Conservation (phyloP, 2,113 vertebrate genomes). For the Apus apus region DNA sequence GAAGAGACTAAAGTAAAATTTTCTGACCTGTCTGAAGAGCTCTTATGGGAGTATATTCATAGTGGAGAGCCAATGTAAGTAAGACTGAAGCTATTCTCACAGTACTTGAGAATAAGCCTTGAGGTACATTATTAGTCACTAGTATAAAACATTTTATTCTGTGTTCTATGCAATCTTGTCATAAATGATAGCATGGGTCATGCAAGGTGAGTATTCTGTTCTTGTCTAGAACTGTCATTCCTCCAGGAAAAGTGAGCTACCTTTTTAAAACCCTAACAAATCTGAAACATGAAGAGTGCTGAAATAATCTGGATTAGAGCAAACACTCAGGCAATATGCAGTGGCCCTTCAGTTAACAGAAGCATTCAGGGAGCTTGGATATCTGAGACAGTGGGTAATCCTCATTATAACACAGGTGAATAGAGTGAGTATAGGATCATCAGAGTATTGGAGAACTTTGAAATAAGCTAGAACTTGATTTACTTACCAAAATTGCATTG, state of each 20-base stretch:
- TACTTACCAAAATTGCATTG: background rate
- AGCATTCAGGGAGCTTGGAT: background rate
- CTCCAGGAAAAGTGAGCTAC: background rate
- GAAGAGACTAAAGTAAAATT: constrained; percentile 96
- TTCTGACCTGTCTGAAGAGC: constrained; percentile 90
- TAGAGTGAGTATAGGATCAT: background rate
- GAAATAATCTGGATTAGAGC: background rate
- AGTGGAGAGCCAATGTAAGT: constrained; percentile 97
- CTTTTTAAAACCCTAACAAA: background rate
- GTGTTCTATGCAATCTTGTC: background rate
- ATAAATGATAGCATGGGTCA: background rate
- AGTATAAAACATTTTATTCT: background rate
- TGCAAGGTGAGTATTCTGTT: background rate
- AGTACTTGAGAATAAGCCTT: background rate
- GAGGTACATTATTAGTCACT: background rate
- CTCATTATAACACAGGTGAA: background rate
- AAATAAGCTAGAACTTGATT: background rate
- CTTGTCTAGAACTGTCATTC: background rate
- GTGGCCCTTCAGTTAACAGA: background rate
- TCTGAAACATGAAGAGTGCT: background rate
- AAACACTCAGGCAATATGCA: background rate
- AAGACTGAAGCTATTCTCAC: background rate
- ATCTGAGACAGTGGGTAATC: background rate
- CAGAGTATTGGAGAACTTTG: background rate
- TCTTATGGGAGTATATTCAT: constrained; percentile 94